Conservation (phyloP, 2,888 invertebrate species). For the Boloria euphrosyne region DNA sequence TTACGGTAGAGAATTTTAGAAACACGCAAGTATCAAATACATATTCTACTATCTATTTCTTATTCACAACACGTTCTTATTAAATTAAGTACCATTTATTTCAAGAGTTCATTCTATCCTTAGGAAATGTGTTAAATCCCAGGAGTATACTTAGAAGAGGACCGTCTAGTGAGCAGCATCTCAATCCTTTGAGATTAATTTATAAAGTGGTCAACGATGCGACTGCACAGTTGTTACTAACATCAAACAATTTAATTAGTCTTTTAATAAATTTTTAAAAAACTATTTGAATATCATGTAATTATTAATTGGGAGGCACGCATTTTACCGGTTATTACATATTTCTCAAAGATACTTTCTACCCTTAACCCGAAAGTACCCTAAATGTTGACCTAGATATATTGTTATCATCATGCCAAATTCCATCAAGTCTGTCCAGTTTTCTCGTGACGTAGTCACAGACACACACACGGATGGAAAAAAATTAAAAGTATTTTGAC, state of each 20-base stretch:
- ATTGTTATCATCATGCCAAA: too few species aligned
- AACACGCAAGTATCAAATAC: too few species aligned
- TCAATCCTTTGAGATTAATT: conserved; percentile 23
- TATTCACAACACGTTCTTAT: conserved; percentile 7
- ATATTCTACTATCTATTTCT: background rate
- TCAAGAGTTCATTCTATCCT: conserved; percentile 6
- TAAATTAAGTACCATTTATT: conserved; percentile 13
- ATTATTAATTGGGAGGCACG: background rate
- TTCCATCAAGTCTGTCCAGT: too few species aligned
- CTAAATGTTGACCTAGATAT: too few species aligned
- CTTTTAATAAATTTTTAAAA: background rate
- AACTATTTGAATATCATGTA: background rate
- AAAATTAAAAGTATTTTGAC: too few species aligned
- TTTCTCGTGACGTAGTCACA: too few species aligned
- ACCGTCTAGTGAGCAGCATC: conserved; percentile 5
- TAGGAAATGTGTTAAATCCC: conserved; percentile 15
- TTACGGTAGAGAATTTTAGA: too few species aligned
- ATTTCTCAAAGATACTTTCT: too few species aligned
- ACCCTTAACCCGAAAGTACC: too few species aligned
- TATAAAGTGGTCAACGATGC: conserved; percentile 22
- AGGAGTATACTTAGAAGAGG: conserved; percentile 19
- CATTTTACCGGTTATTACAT: too few species aligned
- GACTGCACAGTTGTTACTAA: conserved; percentile 10
- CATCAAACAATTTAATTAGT: conserved; percentile 24
- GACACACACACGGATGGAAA: too few species aligned